phyloP scores from a whole-genome alignment of 2,888 invertebrate species.

The Heterodera filipjevi region DNA sequence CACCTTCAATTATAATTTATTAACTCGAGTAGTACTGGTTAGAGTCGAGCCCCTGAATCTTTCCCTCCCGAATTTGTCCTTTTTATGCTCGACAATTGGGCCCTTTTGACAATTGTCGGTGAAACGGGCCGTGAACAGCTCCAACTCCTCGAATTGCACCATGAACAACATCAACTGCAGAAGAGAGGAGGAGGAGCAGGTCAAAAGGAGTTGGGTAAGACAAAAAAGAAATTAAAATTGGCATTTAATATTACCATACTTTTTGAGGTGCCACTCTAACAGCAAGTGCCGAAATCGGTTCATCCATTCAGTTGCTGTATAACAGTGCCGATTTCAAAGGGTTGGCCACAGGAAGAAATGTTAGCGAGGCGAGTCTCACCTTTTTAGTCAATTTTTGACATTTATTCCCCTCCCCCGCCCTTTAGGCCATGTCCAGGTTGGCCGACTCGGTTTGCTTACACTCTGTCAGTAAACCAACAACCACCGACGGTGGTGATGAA shows the following conservation, averaged over 20 bases:
- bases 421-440: constrained; percentile 72
- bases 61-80: no score
- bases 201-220: not conserved
- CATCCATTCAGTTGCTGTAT: constrained; percentile 66
- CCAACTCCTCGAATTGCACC: constrained; percentile 30
- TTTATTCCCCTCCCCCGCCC: not conserved
- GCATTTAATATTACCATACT: not conserved
- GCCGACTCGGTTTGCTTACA: constrained; percentile 57
- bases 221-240: not conserved
- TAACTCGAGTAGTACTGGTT: no score
- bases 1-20: no score
- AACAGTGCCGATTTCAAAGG: constrained; percentile 71
- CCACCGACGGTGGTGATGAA: constrained; percentile 13
- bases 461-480: constrained; percentile 36
- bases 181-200: not conserved
- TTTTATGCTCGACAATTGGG: constrained; percentile 13
- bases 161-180: not conserved
- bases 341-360: constrained; percentile 92
- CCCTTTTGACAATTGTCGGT: constrained; percentile 72
- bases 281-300: constrained; percentile 4
- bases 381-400: not conserved
- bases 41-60: no score
- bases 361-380: constrained; percentile 69
- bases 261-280: constrained; percentile 27
- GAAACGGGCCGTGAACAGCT: constrained; percentile 22